Conservation (phyloP, 1,140 invertebrate species). For the Drosophila eugracilis region DNA sequence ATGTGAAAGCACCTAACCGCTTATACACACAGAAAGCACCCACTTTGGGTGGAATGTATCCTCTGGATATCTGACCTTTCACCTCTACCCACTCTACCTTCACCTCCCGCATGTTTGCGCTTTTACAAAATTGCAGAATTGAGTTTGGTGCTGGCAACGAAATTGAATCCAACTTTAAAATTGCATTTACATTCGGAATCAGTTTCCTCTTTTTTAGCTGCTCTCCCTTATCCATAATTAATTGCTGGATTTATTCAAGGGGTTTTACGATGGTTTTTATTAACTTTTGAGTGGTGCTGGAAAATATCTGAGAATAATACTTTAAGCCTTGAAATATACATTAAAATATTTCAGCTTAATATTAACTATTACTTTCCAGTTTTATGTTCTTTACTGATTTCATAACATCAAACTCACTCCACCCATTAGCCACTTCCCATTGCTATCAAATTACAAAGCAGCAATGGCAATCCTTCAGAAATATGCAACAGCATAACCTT, state of each 20-base stretch:
- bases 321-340: too few relatives aligned
- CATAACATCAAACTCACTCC: not conserved
- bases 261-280: not conserved
- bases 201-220: too few relatives aligned
- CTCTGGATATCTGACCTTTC: slow-evolving; percentile 16
- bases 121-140: slow-evolving; percentile 55
- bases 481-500: slow-evolving; percentile 33
- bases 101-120: slow-evolving; percentile 7
- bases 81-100: not conserved
- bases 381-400: not conserved
- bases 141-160: slow-evolving; percentile 32
- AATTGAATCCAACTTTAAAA: slow-evolving; percentile 41
- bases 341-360: too few relatives aligned
- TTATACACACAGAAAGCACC: not conserved
- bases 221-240: slow-evolving; percentile 5
- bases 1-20: slow-evolving; percentile 6
- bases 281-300: not conserved
- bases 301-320: too few relatives aligned
- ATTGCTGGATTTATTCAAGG: slow-evolving; percentile 11
- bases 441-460: slow-evolving; percentile 44
- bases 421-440: not conserved
- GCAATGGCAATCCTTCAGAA: not conserved
- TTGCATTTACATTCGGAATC: slow-evolving; percentile 40
- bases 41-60: not conserved
- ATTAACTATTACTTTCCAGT: too few relatives aligned